Conservation (phyloP, 23 tunicate species). For the Trididemnum nubilum region DNA sequence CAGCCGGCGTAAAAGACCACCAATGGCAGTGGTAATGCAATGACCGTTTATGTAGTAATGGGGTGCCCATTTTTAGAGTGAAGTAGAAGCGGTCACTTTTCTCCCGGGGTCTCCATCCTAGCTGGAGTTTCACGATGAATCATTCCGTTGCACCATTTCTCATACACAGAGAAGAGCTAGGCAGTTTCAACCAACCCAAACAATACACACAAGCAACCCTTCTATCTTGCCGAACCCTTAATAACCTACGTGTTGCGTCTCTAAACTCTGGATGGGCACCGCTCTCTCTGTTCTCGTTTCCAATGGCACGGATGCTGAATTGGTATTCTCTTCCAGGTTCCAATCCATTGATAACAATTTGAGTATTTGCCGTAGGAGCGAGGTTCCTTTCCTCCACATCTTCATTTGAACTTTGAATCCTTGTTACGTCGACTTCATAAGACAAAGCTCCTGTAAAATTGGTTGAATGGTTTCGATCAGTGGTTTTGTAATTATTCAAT, state of each 20-base stretch:
- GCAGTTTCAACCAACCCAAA: too few species aligned
- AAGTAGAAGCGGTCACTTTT: too few species aligned
- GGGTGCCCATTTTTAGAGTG: too few species aligned
- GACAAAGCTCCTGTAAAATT: constrained; percentile 17
- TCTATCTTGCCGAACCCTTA: too few species aligned
- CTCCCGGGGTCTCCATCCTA: too few species aligned
- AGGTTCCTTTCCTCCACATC: neutral
- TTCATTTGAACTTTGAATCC: neutral
- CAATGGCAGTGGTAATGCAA: too few species aligned
- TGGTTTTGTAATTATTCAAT: neutral
- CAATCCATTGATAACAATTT: constrained; percentile 24
- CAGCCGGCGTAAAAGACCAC: too few species aligned
- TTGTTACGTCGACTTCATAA: neutral
- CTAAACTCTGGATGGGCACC: constrained; percentile 23
- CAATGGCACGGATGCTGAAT: constrained; percentile 46
- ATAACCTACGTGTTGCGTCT: constrained; percentile 67
- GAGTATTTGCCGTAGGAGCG: neutral
- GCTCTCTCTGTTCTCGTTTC: constrained; percentile 47
- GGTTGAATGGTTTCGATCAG: neutral
- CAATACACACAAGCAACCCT: too few species aligned
- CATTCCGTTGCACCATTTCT: too few species aligned
- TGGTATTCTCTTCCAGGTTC: constrained; percentile 47
- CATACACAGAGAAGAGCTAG: too few species aligned
- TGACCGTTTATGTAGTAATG: too few species aligned
- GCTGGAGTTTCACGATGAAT: too few species aligned